Base-by-base conservation (phyloP, 1,140 invertebrate genomes). In the Latrodectus geometricus region DNA sequence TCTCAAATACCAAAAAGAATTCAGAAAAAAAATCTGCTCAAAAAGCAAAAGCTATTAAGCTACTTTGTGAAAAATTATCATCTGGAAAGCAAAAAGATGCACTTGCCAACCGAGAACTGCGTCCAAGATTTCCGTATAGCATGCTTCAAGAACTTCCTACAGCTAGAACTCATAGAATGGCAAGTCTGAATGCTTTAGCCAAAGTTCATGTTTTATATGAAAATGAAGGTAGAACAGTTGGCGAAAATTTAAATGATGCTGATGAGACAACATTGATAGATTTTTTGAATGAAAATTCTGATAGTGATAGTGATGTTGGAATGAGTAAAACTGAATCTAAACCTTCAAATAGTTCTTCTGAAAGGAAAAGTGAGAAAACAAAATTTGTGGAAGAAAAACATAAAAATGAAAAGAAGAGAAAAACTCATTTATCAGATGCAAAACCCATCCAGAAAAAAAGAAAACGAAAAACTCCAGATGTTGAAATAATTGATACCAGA, bases 191-290 rank as follows among this genome's bases (percentile, higher is more conserved):
- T 91, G 96, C 96, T 0, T 91, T 96, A 89, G 96, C 96, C n/a
- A 97, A 97, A 92, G 96, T 97, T 52, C 96, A 97, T 90, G 96
- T 96, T 90, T 92, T 97, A 15, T 97, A 97, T 89, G 96, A 97
- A 90, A 97, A 97, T 90, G 96, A 97, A 84, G 75, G 87, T 15
- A 74, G 79, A 20, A 78, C 72, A 20, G 75, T 56, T 56, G 80
- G 80, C 21, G 87, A 85, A 56, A 84, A 78, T 61, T 70, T 78
- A 20, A 77, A 86, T 56, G 83, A 86, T 72, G 83, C 83, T 21
- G 87, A 88, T 68, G 86, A 87, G 54, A 66, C 21, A 65, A 35
- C 78, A 21, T 21, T 87, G 17, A 84, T 80, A 68, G 81, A 86
- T 14, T 66, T 83, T 79, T 68, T 76, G 23, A 70, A 76, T 79